Evolutionary conservation across 2,113 vertebrate genomes (phyloP).

Genomic region (Dolichotis patagonum): DNA sequence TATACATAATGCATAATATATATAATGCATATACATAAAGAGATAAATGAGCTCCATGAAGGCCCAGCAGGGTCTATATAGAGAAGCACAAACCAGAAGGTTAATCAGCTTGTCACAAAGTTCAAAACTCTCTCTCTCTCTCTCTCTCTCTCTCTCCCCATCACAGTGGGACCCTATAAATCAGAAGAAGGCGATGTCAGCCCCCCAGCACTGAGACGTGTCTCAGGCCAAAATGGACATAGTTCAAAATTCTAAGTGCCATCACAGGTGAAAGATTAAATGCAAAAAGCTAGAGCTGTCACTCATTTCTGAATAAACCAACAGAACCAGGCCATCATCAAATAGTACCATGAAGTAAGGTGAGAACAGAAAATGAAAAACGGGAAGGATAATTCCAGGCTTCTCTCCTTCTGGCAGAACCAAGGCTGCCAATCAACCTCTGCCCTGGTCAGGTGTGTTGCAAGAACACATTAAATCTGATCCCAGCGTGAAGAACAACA

Average conservation of each 20-base stretch:
- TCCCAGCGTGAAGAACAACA: neutral
- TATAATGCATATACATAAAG: neutral
- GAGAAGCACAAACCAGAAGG: neutral
- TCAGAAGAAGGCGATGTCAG: neutral
- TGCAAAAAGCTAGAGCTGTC: neutral
- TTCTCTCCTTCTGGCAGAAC: neutral
- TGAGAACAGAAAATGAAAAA: neutral
- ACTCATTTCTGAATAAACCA: neutral
- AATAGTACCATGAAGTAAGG: neutral
- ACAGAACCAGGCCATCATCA: neutral
- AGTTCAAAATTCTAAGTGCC: neutral
- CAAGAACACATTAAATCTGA: neutral
- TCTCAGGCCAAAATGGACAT: neutral
- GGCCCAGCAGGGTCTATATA: neutral
- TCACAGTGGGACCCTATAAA: neutral
- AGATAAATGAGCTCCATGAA: neutral
- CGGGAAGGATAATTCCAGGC: neutral
- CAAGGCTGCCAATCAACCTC: neutral
- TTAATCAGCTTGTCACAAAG: neutral
- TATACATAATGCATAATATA: neutral
- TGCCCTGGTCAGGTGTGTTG: neutral
- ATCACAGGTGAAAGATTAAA: neutral
- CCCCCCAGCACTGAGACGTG: too few relatives aligned
- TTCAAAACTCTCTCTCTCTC: neutral
- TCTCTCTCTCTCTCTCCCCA: neutral